These are phyloP conservation scores for Takifugu ocellatus DNA, from an alignment of 2,797 vertebrate genomes.

Conservation along the genomic window DNA sequence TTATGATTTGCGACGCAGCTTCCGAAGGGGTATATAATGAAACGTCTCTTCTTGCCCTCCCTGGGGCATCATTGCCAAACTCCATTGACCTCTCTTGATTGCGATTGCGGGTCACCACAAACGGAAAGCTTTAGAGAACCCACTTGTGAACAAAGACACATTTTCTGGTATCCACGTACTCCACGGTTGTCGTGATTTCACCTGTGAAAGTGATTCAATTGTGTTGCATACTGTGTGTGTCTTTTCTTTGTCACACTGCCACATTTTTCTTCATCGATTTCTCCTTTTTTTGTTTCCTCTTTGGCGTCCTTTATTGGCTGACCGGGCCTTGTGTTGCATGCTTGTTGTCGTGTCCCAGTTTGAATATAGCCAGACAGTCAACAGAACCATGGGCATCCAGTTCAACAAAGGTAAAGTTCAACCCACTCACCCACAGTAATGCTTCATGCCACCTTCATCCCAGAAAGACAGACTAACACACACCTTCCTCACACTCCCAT, in stretches of 20 bases:
- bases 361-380: constrained; percentile 79
- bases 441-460: constrained; percentile 26
- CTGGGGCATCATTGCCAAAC: constrained; percentile 12
- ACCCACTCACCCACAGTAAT: constrained; percentile 50
- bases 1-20: constrained; percentile 64
- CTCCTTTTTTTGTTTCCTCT: constrained; percentile 35
- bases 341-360: constrained; percentile 76
- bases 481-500: constrained; percentile 42
- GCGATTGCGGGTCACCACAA: constrained; percentile 19
- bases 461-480: constrained; percentile 29
- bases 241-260: constrained; percentile 40
- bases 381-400: constrained; percentile 71
- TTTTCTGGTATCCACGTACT: constrained; percentile 64
- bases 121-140: constrained; percentile 8
- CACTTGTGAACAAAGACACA: constrained; percentile 10
- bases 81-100: constrained; percentile 16
- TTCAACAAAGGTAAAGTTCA: constrained; percentile 77
- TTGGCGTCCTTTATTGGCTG: constrained; percentile 56
- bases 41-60: constrained; percentile 37
- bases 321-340: constrained; percentile 68
- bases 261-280: constrained; percentile 65
- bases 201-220: constrained; percentile 43
- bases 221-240: constrained; percentile 34
- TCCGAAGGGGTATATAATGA: constrained; percentile 53
- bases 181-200: constrained; percentile 32